phyloP scores from a whole-genome alignment of 2,888 invertebrate species.

The Drosophila testacea region DNA sequence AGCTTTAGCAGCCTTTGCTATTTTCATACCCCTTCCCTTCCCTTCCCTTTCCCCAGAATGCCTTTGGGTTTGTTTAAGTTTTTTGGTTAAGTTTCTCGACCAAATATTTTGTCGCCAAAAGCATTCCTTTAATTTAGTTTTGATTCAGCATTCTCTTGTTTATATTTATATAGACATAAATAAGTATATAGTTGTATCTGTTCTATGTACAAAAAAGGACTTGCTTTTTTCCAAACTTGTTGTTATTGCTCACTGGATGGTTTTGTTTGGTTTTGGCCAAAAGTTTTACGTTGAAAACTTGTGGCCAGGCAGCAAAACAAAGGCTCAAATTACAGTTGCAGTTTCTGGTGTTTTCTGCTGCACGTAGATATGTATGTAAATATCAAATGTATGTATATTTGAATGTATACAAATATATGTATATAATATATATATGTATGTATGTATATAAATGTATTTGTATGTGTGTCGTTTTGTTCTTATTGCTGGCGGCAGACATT shows the following conservation, averaged over 20 bases:
- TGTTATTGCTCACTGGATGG: conserved; percentile 29
- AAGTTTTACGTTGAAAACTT: conserved; percentile 66
- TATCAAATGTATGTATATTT: conserved; percentile 14
- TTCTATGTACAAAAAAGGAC: conserved; percentile 19
- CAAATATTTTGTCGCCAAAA: conserved; percentile 73
- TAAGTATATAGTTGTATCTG: conserved; percentile 33
- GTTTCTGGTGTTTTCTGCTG: conserved; percentile 55
- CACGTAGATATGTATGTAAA: conserved; percentile 22
- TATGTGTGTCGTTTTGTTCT: conserved; percentile 24
- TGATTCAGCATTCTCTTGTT: conserved; percentile 61
- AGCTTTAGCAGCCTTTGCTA: conserved; percentile 38
- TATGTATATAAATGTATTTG: conserved; percentile 2
- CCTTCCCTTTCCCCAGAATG: conserved; percentile 5
- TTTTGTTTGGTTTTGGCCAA: conserved; percentile 55
- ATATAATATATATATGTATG: conserved; percentile 2
- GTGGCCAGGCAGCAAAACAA: conserved; percentile 66
- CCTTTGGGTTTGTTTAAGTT: conserved; percentile 27
- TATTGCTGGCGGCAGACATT: conserved; percentile 53
- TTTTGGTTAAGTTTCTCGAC: conserved; percentile 37
- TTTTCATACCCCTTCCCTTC: conserved; percentile 23
- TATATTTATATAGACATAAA: conserved; percentile 17
- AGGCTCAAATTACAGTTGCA: conserved; percentile 73
- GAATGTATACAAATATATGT: conserved; percentile 10
- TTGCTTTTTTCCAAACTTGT: conserved; percentile 31
- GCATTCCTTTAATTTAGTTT: conserved; percentile 76